Evolutionary conservation across 2,888 invertebrate genomes (phyloP), one percentile per base, ranked within the genome.

Genomic region (Acheta domesticus): DNA sequence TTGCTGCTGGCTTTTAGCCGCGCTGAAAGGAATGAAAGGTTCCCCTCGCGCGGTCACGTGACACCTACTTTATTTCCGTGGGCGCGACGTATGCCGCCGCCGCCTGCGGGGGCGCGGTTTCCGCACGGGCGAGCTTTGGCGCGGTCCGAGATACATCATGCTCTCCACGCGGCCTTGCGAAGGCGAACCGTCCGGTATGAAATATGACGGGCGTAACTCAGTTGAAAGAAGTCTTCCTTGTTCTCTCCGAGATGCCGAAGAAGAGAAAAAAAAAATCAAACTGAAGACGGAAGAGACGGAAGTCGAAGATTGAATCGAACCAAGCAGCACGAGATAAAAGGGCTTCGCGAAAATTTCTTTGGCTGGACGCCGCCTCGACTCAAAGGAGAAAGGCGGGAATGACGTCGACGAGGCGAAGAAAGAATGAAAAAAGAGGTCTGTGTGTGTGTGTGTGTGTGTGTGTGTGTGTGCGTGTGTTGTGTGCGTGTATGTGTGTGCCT

Each of bases 181-280:
- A 0, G 62, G 11, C 14, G 4, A 8, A n/a, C n/a, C n/a, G 62
- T 62, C 62, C 62, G 62, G 62, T 8, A n/a, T 62, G 62, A 62
- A 62, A 62, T 62, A 62, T 62, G 62, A 62, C 62, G 62, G n/a
- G 62, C 62, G 62, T 62, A 62, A 62, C 62, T 62, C 62, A 62
- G 62, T 62, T 62, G 62, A 62, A 62, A 62, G 62, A 62, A 62
- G 62, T 19, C 62, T 62, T 62, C 62, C 62, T 62, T 62, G 62
- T 62, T 62, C 36, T 36, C 36, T 36, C 62, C 11, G n/a, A 62
- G n/a, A n/a, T n/a, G 62, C 14, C 62, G 62, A 62, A 36, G 36
- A 36, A 36, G 36, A n/a, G n/a, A n/a, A n/a, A n/a, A n/a, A 62
- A 62, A 62, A 62, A 62, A 16, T 62, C 62, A 62, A 16, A 11